Conservation (phyloP, 2,113 vertebrate genomes). For the Thomomys bottae region DNA sequence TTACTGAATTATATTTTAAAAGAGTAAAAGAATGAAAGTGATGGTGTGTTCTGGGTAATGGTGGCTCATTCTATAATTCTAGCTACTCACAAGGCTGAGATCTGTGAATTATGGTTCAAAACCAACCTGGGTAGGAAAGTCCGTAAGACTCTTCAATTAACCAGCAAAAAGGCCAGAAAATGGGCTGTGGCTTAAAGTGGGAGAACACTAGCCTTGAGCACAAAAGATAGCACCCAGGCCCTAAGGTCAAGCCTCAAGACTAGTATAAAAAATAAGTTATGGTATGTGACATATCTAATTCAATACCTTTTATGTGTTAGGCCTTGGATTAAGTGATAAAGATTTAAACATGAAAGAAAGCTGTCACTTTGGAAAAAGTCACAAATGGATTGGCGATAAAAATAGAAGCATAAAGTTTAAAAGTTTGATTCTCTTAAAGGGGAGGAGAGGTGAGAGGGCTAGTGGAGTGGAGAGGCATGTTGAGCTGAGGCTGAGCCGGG, state of each 20-base stretch:
- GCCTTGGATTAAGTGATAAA: slow-evolving; percentile 13
- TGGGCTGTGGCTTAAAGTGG: too few species aligned
- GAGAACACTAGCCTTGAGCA: too few species aligned
- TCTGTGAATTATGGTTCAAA: too few species aligned
- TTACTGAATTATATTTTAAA: neutral
- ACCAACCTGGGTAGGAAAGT: too few species aligned
- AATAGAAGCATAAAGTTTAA: neutral
- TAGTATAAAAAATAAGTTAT: neutral
- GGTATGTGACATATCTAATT: neutral
- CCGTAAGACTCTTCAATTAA: too few species aligned
- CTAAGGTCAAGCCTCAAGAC: too few species aligned
- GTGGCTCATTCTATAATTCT: too few species aligned
- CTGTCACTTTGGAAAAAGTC: slow-evolving; percentile 11
- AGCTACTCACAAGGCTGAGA: too few species aligned
- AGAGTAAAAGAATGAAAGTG: neutral
- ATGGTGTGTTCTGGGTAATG: neutral
- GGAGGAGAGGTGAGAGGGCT: neutral
- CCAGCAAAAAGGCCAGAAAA: too few species aligned
- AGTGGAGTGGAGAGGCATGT: neutral
- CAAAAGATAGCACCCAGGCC: too few species aligned
- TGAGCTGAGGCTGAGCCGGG: neutral
- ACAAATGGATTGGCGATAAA: neutral
- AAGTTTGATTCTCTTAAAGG: neutral
- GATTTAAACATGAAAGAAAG: slow-evolving; percentile 32
- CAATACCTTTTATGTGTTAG: slow-evolving; percentile 3